Base-by-base conservation (phyloP, 2,888 invertebrate genomes). In the Plutella xylostella region DNA sequence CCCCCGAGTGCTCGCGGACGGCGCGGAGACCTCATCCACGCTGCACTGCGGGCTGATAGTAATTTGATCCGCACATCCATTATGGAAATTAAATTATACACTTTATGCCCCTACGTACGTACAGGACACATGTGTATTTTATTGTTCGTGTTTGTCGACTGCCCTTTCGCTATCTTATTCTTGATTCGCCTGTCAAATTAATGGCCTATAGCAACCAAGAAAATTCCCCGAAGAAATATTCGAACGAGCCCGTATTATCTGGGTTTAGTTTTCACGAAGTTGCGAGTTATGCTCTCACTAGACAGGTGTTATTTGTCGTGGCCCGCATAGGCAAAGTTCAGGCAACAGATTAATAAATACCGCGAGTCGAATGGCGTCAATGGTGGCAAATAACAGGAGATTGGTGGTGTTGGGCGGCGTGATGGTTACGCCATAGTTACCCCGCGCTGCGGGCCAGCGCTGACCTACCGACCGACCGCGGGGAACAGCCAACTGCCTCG, bases 11-110 rank as follows among this genome's bases (percentile, higher is more conserved):
- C 7, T 14, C 34, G 15, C 21, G 17, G 30, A 30, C 14, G 42
- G 31, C 42, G 31, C 42, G 43, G 66, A 65, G 64, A 63, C 63
- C 68, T 68, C 61, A 66, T 71, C 19, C 41, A 42, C 19, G 14
- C 20, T 17, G 31, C 18, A 57, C 58, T 67, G 68, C 65, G 51
- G 21, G 31, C 42, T 60, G 58, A 57, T 61, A 61, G 60, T 69
- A 68, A 69, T 73, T 70, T 69, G 65, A 68, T 68, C 58, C 63
- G 63, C 66, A 57, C 59, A 63, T 72, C 69, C 58, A 68, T 67
- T 65, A 65, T 55, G 60, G 67, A 65, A 19, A 67, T 71, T 68
- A 63, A 72, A 73, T 71, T 69, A 67, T 60, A 55, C 58, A 42
- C 19, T 42, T 42, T 42, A 31, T 31, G 12, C 28, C 21, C n/a